Base-by-base conservation (phyloP, 1,140 invertebrate genomes). In the Calliphora vicina region DNA sequence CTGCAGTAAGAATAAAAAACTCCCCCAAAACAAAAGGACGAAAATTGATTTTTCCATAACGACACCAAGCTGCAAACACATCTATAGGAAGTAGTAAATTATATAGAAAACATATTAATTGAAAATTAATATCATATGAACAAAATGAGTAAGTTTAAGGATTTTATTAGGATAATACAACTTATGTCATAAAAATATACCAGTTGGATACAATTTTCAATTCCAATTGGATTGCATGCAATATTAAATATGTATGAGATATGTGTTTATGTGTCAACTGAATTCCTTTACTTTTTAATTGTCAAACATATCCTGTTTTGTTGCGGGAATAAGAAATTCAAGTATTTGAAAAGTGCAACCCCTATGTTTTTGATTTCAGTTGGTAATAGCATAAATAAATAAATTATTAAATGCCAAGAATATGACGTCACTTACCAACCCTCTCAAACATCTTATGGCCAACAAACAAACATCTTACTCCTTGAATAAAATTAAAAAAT, bases 21-120 rank as follows among this genome's bases (percentile, higher is more conserved):
- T 67, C 61, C 61, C 61, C 20, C 61, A 67, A 67, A 67, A 67
- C 61, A 67, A 67, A 67, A 67, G 61, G 61, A 67, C 61, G 20
- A 67, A 67, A 67, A 67, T 67, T 67, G 61, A 67, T 67, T 67
- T 67, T 67, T 67, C 61, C 61, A 67, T 67, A 61, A 61, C 13
- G n/a, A 61, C 10, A 23, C 1, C 3, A 67, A 23, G 9, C 17
- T 8, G n/a, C 17, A 35, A 13, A 50, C 8, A 15, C 8, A 17
- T 15, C 45, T 50, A 17, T 50, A 50, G 45, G 45, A 50, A 50
- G 17, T 35, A 35, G 1, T 35, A 35, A 35, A 35, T 8, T 35
- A 35, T 35, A 8, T 35, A 35, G 0, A 5, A 1, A 35, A 10
- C 35, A 35, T 35, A 35, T 35, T 35, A 35, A 3, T 57, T 57